These are phyloP conservation scores for Selenia dentaria DNA, from an alignment of 2,888 invertebrate species.

Conservation along the genomic window DNA sequence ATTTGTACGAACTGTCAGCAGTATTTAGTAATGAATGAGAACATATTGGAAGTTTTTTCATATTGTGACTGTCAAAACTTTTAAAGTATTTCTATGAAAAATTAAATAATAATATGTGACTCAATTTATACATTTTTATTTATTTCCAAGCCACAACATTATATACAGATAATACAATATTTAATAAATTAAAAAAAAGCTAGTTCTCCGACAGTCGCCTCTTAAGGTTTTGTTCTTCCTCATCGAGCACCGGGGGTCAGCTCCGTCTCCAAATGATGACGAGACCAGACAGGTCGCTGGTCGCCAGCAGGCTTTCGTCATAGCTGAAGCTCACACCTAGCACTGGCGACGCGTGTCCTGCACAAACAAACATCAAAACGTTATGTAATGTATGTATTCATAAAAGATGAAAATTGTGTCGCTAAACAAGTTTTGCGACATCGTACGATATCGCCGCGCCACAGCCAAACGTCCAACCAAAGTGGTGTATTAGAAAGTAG, in stretches of 20 bases:
- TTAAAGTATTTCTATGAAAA: constrained; percentile 82
- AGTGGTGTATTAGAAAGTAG: too few species aligned
- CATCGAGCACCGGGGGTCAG: constrained; percentile 43
- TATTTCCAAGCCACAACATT: too few species aligned
- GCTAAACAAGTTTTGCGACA: too few species aligned
- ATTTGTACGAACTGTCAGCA: constrained; percentile 67
- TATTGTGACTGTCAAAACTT: constrained; percentile 81
- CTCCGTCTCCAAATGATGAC: constrained; percentile 90
- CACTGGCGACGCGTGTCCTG: constrained; percentile 93
- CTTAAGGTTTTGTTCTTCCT: not conserved
- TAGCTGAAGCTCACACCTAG: constrained; percentile 94
- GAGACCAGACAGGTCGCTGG: constrained; percentile 92
- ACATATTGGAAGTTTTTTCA: constrained; percentile 74
- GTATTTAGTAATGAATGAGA: constrained; percentile 72
- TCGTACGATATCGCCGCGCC: too few species aligned
- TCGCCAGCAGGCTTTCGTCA: constrained; percentile 93
- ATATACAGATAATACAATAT: too few species aligned
- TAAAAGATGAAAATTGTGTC: too few species aligned
- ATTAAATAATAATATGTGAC: constrained; percentile 78
- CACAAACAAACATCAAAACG: not conserved
- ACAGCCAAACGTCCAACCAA: too few species aligned
- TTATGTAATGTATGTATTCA: too few species aligned
- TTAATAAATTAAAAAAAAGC: too few species aligned
- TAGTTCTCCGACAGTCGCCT: too few species aligned
- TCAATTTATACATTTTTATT: constrained; percentile 38